Evolutionary conservation across 1,140 invertebrate species (phyloP).

Genomic region (Leptonema lineaticorne): DNA sequence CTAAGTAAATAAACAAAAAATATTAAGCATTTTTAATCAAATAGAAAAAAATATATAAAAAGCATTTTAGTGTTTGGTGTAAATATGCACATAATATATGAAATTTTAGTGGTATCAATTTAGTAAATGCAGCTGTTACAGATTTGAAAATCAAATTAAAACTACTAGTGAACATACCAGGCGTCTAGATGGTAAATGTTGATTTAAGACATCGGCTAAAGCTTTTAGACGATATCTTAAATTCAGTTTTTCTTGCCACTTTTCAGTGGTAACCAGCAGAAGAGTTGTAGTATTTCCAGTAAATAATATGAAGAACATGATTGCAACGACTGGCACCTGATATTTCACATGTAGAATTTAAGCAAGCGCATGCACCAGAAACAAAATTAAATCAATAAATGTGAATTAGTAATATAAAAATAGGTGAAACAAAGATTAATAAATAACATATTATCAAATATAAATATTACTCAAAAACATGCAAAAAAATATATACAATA

Average conservation of each 20-base stretch:
- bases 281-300: conserved; percentile 84
- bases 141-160: not conserved
- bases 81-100: no score
- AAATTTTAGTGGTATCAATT: no score
- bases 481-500: conserved; percentile 19
- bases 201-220: conserved; percentile 50
- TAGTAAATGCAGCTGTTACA: no score
- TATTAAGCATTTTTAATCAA: no score
- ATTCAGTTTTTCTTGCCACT: conserved; percentile 70
- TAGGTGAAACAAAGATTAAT: not conserved
- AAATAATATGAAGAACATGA: conserved; percentile 84
- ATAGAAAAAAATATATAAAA: no score
- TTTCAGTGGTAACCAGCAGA: conserved; percentile 81
- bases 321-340: conserved; percentile 67
- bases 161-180: conserved; percentile 28
- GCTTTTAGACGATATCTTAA: conserved; percentile 54
- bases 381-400: not conserved
- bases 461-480: conserved; percentile 1
- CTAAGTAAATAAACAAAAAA: no score
- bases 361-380: conserved; percentile 26
- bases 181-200: conserved; percentile 27
- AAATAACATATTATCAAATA: not conserved
- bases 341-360: conserved; percentile 35
- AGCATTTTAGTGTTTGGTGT: no score
- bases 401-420: not conserved